A percentile compares a stretch with the other conserved stretches of the same genome.
Conservation (phyloP, 2,888 invertebrate genomes). For the Sipha maydis region DNA sequence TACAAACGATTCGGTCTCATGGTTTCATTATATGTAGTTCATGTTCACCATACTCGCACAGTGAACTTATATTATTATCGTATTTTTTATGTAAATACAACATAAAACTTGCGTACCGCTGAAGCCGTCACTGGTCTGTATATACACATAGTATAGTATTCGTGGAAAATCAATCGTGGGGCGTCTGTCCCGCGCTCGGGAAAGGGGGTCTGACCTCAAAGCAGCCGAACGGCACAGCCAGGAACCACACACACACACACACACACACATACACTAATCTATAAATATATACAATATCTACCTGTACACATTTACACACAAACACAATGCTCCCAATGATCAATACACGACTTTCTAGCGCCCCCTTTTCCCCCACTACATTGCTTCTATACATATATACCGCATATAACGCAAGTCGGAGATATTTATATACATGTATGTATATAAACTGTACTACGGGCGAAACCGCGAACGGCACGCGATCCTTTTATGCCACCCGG, state of each 20-base stretch:
- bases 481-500: constrained; percentile 50
- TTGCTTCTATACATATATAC: neutral
- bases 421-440: neutral
- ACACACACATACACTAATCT: neutral
- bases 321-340: constrained; percentile 39
- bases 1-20: too few relatives aligned
- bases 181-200: neutral
- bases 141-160: neutral
- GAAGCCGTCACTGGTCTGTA: neutral
- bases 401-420: neutral
- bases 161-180: constrained; percentile 49
- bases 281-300: constrained; percentile 11
- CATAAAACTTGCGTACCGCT: neutral
- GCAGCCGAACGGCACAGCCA: constrained; percentile 45
- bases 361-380: constrained; percentile 10
- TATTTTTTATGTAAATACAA: neutral
- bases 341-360: constrained; percentile 59
- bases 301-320: neutral
- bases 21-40: neutral
- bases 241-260: constrained; percentile 34
- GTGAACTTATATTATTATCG: neutral
- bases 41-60: neutral
- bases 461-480: constrained; percentile 57
- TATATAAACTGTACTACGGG: constrained; percentile 52
- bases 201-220: constrained; percentile 50